Evolutionary conservation across 2,797 vertebrate species (phyloP).

Genomic region (Dicrostonyx torquatus): DNA sequence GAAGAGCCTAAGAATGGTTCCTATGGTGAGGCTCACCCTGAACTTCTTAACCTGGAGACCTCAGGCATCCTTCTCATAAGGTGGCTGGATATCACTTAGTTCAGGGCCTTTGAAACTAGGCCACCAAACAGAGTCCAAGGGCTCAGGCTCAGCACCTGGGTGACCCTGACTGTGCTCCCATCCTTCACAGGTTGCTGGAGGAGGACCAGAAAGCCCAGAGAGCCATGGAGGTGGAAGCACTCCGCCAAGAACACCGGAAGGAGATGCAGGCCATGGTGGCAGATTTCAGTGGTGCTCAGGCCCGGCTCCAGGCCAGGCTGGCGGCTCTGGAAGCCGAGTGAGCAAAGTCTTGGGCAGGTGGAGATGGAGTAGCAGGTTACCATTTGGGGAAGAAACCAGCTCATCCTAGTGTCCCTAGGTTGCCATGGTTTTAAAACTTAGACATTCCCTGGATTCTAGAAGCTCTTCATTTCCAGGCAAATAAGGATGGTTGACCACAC

Average conservation of each 20-base stretch:
- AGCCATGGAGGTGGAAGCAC: conserved; percentile 87
- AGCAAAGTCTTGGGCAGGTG: conserved; percentile 46
- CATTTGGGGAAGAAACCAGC: not conserved
- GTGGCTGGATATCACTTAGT: not conserved
- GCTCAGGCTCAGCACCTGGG: not conserved
- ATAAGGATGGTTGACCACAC: not conserved
- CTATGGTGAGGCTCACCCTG: not conserved
- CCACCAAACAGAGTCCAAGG: not conserved
- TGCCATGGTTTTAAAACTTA: not conserved
- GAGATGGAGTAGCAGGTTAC: too few relatives aligned
- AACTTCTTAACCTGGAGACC: not conserved
- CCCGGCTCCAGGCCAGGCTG: conserved; percentile 92
- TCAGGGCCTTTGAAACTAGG: not conserved
- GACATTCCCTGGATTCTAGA: not conserved
- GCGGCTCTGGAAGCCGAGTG: conserved; percentile 93
- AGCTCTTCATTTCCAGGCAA: not conserved
- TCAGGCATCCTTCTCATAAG: not conserved
- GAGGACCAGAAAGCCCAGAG: conserved; percentile 85
- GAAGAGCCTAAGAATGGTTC: not conserved
- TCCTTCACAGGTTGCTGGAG: conserved; percentile 76
- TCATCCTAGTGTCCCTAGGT: not conserved
- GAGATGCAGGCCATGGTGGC: conserved; percentile 91
- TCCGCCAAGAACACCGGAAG: conserved; percentile 89
- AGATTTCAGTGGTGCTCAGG: conserved; percentile 91
- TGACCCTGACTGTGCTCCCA: not conserved